phyloP scores from a whole-genome alignment of 2,797 vertebrate species.

The Garrulus glandarius region DNA sequence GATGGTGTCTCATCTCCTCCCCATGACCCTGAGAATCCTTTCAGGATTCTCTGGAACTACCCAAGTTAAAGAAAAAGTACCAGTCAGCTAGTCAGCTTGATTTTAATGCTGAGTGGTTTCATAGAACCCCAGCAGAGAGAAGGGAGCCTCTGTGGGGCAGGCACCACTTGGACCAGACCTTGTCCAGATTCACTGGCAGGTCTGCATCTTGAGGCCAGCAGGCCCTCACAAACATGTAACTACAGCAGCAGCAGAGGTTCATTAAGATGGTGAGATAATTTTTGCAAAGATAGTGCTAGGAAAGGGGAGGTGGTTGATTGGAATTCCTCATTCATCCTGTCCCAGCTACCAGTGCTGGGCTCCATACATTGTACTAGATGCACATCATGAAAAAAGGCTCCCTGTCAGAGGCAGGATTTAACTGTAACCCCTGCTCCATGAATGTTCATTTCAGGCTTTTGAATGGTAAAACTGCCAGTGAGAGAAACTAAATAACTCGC shows the following conservation, averaged over 20 bases:
- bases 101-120: neutral
- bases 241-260: neutral
- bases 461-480: constrained; percentile 68
- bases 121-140: neutral
- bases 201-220: neutral
- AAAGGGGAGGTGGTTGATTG: neutral
- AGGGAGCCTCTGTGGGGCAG: neutral
- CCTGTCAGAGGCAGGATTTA: constrained; percentile 56
- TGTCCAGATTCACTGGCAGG: neutral
- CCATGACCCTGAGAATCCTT: neutral
- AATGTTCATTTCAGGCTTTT: constrained; percentile 62
- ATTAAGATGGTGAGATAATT: neutral
- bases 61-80: neutral
- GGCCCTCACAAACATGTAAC: neutral
- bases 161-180: neutral
- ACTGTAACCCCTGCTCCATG: constrained; percentile 44
- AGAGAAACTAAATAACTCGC: constrained; percentile 63
- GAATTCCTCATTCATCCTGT: neutral
- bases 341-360: neutral
- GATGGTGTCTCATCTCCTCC: neutral
- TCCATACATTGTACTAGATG: constrained; percentile 14
- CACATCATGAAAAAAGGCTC: constrained; percentile 28
- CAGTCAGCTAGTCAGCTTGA: neutral
- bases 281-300: neutral
- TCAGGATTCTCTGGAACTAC: neutral